These are phyloP conservation scores for Himalopsyche tibetana DNA, from an alignment of 2,888 invertebrate species.

Conservation along the genomic window DNA sequence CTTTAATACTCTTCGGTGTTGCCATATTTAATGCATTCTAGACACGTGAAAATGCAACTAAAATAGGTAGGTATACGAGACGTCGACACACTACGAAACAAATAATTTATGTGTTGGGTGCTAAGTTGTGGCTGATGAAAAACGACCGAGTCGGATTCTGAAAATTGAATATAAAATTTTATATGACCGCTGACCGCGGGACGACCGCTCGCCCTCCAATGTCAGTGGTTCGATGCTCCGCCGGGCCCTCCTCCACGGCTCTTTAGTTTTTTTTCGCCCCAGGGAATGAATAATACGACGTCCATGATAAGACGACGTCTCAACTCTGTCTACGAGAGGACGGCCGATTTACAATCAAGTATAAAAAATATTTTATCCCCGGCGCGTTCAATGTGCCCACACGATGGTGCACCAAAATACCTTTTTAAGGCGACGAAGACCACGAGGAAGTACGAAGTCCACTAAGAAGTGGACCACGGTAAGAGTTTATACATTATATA, in stretches of 20 bases:
- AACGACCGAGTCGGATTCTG: conserved; percentile 6
- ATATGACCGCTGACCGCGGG: conserved; percentile 31
- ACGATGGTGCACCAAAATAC: too few relatives aligned
- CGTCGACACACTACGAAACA: background rate
- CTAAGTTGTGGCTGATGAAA: background rate
- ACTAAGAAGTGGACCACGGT: too few relatives aligned
- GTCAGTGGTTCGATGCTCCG: conserved; percentile 40
- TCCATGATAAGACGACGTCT: background rate
- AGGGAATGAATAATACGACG: conserved; percentile 32
- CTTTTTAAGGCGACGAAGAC: too few relatives aligned
- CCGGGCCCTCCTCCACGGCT: background rate
- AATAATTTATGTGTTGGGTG: background rate
- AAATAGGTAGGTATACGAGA: background rate
- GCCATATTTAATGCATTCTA: too few relatives aligned
- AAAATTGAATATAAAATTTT: conserved; percentile 33
- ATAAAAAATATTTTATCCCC: too few relatives aligned
- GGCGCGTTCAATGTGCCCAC: too few relatives aligned
- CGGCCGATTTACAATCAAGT: background rate
- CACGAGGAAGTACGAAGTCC: too few relatives aligned
- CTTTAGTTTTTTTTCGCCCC: background rate
- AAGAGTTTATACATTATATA: too few relatives aligned
- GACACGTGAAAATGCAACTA: background rate
- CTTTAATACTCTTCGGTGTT: too few relatives aligned
- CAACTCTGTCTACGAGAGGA: background rate
- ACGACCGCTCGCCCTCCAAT: conserved; percentile 13